These are phyloP conservation scores for Nibea albiflora DNA, from an alignment of 2,113 vertebrate genomes.

Conservation along the genomic window DNA sequence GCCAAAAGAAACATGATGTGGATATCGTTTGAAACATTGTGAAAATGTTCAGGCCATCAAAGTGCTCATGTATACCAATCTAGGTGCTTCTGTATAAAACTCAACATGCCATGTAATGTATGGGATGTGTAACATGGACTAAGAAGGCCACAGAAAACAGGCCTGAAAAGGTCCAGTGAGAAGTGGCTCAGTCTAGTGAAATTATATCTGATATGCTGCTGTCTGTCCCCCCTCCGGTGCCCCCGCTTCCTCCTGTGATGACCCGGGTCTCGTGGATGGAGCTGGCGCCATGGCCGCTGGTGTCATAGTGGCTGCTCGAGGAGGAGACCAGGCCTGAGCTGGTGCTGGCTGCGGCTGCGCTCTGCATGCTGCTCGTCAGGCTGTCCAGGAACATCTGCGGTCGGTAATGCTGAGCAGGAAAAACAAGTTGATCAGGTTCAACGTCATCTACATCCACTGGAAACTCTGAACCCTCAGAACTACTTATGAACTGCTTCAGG, in stretches of 20 bases:
- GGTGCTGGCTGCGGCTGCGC: conserved; percentile 83
- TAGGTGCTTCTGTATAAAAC: conserved; percentile 3
- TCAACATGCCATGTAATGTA: neutral
- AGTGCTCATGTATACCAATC: conserved; percentile 28
- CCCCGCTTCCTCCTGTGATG: conserved; percentile 83
- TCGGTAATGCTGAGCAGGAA: conserved; percentile 89
- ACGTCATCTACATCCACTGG: neutral
- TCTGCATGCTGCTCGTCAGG: conserved; percentile 91
- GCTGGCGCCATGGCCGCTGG: conserved; percentile 80
- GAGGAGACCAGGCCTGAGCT: conserved; percentile 88
- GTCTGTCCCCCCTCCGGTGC: conserved; percentile 40
- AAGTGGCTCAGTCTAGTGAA: conserved; percentile 88
- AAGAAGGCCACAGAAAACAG: conserved; percentile 26
- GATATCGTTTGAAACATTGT: neutral
- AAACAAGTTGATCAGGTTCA: neutral
- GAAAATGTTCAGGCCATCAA: conserved; percentile 19
- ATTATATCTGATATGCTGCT: conserved; percentile 90
- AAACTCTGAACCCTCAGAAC: too few relatives aligned
- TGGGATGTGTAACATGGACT: neutral
- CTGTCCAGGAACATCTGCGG: conserved; percentile 97
- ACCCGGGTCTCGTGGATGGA: conserved; percentile 88
- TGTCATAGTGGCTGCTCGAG: conserved; percentile 85
- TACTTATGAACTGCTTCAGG: too few relatives aligned
- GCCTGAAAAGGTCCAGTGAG: conserved; percentile 25
- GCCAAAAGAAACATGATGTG: neutral